A percentile compares a stretch with the other conserved stretches of the same genome.
Conservation (phyloP, 2,797 vertebrate species). For the Helicolenus hilgendorfi region DNA sequence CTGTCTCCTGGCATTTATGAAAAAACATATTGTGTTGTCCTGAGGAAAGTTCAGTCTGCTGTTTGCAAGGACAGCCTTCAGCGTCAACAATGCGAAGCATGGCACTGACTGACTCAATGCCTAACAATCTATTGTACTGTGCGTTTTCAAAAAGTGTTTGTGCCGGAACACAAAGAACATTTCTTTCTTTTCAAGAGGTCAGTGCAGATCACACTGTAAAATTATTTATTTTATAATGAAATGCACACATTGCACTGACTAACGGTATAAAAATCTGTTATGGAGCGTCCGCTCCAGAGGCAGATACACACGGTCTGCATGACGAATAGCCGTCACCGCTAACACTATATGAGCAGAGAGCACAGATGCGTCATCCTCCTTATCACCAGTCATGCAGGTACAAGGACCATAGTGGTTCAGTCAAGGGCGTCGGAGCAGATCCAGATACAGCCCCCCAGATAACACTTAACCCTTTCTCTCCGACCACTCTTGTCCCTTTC, state of each 20-base stretch:
- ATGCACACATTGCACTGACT: neutral
- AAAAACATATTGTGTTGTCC: neutral
- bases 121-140: neutral
- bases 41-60: neutral
- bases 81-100: neutral
- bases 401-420: constrained; percentile 71
- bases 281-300: neutral
- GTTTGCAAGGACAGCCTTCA: neutral
- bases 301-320: constrained; percentile 10
- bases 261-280: neutral
- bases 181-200: neutral
- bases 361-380: constrained; percentile 76
- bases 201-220: neutral
- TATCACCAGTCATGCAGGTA: constrained; percentile 81
- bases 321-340: constrained; percentile 58
- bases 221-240: neutral
- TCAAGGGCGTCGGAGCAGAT: constrained; percentile 80
- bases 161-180: neutral
- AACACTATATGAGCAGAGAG: constrained; percentile 43
- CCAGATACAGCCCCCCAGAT: constrained; percentile 79
- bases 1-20: neutral
- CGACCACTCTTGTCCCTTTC: constrained; percentile 9
- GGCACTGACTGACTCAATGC: neutral
- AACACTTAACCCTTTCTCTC: constrained; percentile 72
- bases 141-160: neutral